Percentiles rank a stretch among this genome's conserved stretches.
phyloP scores from a whole-genome alignment of 2,113 vertebrate species.

The Nycticorax nycticorax region DNA sequence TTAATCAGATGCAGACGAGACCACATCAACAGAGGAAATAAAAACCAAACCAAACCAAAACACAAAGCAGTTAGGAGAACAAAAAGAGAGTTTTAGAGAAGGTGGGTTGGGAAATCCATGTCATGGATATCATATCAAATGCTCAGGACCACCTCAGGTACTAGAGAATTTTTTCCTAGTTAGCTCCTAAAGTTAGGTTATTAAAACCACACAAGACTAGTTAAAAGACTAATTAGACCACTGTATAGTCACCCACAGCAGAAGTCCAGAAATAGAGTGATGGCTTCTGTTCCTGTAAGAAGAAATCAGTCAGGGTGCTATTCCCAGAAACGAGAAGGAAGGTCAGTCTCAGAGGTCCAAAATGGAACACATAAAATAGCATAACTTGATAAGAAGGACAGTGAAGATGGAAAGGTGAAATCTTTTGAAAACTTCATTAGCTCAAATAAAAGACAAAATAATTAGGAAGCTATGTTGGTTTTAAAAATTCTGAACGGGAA shows the following conservation, averaged over 20 bases:
- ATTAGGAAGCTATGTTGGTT: background rate
- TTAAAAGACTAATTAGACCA: background rate
- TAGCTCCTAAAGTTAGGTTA: background rate
- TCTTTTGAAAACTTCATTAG: background rate
- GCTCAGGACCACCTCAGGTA: background rate
- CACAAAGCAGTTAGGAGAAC: background rate
- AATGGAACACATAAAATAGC: background rate
- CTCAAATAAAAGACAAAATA: background rate
- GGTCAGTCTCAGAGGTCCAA: background rate
- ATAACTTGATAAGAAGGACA: background rate
- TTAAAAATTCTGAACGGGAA: background rate
- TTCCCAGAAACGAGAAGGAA: background rate
- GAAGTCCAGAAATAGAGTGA: background rate
- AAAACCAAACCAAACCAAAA: background rate
- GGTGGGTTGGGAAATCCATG: background rate
- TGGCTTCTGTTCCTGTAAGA: background rate
- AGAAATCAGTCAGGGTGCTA: background rate
- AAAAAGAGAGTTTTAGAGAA: background rate
- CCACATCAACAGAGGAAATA: background rate
- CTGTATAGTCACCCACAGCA: background rate
- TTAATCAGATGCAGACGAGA: background rate
- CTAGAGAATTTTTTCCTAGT: background rate
- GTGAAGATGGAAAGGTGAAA: background rate
- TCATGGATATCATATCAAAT: background rate
- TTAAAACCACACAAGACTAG: background rate